Base-by-base conservation (phyloP, 2,888 invertebrate genomes). In the Cecidostiba fungosa region DNA sequence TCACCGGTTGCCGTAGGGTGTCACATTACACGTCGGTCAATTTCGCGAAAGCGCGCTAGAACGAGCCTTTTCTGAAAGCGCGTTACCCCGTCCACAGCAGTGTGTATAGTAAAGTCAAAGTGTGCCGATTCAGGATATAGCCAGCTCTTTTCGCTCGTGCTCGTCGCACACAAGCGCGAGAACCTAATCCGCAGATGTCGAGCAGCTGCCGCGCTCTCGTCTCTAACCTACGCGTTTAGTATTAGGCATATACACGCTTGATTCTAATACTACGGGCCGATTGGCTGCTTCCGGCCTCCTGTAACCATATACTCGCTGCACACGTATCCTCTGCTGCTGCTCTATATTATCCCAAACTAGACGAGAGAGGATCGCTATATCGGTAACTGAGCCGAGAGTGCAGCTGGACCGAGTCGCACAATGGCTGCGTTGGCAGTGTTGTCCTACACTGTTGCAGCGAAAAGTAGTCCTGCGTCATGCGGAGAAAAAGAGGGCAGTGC, bases 141-240 rank as follows among this genome's bases (percentile, higher is more conserved):
- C 88, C 86, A 14, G 19, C 74, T 74, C 72, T 10, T 69, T 77
- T 73, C 72, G 29, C 59, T 54, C n/a, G 23, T 26, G 1, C n/a
- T 36, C 16, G 32, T 69, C 8, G 89, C 82, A n/a, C n/a, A n/a
- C n/a, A n/a, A n/a, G n/a, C n/a, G 86, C 89, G 87, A 89, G 88
- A 90, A 91, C 89, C 91, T 90, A 91, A 90, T 90, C 89, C 89
- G 90, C 92, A 92, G 92, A 92, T 92, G 92, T 91, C 89, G 90
- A 88, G 89, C 92, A 92, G 92, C 92, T 92, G 92, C 89, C 87
- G 85, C 84, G 84, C 87, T 88, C 32, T 43, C 88, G 89, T 89
- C 89, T 29, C 88, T 85, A 84, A 85, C 87, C 66, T 66, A 14
- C 4, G 14, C 29, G 23, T 66, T 14, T 66, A 66, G 26, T 12